Evolutionary conservation across 2,797 vertebrate genomes (phyloP).

Genomic region (Balearica regulorum): DNA sequence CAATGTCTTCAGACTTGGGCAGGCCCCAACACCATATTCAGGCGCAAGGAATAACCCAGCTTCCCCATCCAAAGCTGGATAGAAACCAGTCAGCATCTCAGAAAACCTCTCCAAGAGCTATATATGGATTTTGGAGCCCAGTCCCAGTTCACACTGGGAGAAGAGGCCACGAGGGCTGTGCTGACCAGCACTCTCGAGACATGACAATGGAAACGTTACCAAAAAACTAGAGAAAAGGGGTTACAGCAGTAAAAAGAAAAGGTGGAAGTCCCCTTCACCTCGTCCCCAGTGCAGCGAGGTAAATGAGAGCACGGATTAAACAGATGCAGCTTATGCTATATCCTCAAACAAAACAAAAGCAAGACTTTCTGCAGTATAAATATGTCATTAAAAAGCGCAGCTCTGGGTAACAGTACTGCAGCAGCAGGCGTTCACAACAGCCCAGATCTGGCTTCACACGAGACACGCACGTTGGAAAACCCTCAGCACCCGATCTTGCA

Average conservation of each 20-base stretch:
- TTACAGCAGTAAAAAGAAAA: not conserved
- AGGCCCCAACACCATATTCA: slow-evolving; percentile 26
- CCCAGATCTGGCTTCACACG: not conserved
- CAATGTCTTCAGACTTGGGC: slow-evolving; percentile 35
- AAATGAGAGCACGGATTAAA: not conserved
- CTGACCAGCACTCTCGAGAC: not conserved
- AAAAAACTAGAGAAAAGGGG: not conserved
- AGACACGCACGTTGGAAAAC: not conserved
- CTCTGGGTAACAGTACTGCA: not conserved
- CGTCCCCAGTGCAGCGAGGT: not conserved
- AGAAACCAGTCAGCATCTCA: slow-evolving; percentile 21
- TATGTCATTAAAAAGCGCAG: not conserved
- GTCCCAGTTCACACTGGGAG: not conserved
- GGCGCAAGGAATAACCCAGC: not conserved
- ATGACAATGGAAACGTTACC: not conserved
- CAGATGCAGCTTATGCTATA: not conserved
- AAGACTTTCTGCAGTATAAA: not conserved
- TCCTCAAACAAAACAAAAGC: slow-evolving; percentile 1
- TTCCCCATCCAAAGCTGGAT: slow-evolving; percentile 48
- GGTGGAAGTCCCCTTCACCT: not conserved
- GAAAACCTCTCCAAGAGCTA: slow-evolving; percentile 29
- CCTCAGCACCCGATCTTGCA: not conserved
- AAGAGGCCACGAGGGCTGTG: not conserved
- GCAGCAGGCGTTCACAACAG: not conserved
- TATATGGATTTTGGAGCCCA: slow-evolving; percentile 40